phyloP scores from a whole-genome alignment of 2,888 invertebrate species.

The Scaptomyza tumidula region DNA sequence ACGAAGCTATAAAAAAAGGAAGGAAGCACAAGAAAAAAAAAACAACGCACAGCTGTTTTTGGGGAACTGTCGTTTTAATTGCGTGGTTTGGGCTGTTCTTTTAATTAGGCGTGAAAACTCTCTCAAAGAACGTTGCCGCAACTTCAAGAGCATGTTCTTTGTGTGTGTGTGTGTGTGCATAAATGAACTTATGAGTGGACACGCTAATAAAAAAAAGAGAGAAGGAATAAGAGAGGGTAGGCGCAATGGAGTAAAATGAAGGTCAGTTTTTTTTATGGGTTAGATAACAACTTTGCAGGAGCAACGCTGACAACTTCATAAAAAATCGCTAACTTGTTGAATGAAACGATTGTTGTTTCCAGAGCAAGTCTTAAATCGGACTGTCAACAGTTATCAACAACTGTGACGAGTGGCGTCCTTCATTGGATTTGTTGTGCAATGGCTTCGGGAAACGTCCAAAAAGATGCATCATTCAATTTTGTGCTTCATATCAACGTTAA shows the following conservation, averaged over 20 bases:
- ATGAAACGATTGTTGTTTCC: constrained; percentile 38
- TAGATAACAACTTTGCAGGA: constrained; percentile 9
- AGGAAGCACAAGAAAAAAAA: constrained; percentile 14
- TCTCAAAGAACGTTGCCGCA: constrained; percentile 49
- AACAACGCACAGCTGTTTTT: constrained; percentile 32
- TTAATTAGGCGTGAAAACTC: constrained; percentile 77
- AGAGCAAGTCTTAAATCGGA: constrained; percentile 6
- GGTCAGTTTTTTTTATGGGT: constrained; percentile 47
- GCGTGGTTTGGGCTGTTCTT: constrained; percentile 45
- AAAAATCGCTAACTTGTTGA: constrained; percentile 45
- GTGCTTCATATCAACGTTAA: neutral
- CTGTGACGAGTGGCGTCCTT: constrained; percentile 29
- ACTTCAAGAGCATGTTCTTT: constrained; percentile 31
- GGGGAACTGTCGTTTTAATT: constrained; percentile 44
- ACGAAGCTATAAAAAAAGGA: constrained; percentile 18
- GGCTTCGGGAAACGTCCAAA: neutral
- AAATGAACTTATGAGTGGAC: constrained; percentile 33
- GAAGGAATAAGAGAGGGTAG: neutral
- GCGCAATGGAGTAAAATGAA: constrained; percentile 15
- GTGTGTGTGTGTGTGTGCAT: constrained; percentile 29
- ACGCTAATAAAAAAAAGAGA: constrained; percentile 45
- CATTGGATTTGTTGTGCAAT: constrained; percentile 1
- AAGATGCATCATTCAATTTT: neutral
- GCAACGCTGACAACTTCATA: constrained; percentile 16
- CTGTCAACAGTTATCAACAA: constrained; percentile 32